Base-by-base conservation (phyloP, 2,113 vertebrate species). In the Chaenocephalus aceratus region DNA sequence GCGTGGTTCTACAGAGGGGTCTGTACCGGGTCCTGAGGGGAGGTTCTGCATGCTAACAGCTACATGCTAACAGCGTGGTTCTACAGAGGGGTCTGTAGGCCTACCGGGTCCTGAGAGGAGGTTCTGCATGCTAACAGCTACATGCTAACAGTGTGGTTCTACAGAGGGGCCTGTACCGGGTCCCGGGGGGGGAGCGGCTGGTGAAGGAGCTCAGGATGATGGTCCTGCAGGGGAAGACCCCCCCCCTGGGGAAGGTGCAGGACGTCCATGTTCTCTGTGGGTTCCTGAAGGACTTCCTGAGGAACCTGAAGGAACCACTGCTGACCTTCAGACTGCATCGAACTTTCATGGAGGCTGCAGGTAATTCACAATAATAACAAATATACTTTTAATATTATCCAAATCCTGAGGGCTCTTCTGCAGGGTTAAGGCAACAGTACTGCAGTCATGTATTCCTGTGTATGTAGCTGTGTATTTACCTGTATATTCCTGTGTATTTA, bases 211-310 rank as follows among this genome's bases (percentile, higher is more conserved):
- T 97, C 90, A 90, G 94, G 51, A 92, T 89, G 41, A 91, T 87
- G 3, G 95, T 95, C 74, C n/a, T 96, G 62, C 86, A 21, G 16
- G 89, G 93, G 0, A 95, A 94, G 63, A 84, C 81, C 0, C 49
- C 2, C 0, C 84, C 94, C 3, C 73, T 91, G 0, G 18, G 90
- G 23, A 89, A 88, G 0, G 95, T 97, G 41, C 69, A 93, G 0
- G 96, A 97, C 49, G 85, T 97, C 82, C 96, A 97, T 0, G 96
- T 96, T n/a, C 88, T 97, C 7, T 97, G 97, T 10, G 96, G 97
- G 0, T 83, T 97, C 15, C 94, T 97, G 73, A 97, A 97, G 71
- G 97, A 97, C 71, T 97, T 97, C 52, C 90, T 97, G 72, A 92
- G 96, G 58, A 96, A 92, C 52, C 95, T 97, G 26, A 91, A 90